These are phyloP conservation scores for Ptychodera flava DNA, from an alignment of 35 echinoderm and acorn worm species.

Conservation along the genomic window DNA sequence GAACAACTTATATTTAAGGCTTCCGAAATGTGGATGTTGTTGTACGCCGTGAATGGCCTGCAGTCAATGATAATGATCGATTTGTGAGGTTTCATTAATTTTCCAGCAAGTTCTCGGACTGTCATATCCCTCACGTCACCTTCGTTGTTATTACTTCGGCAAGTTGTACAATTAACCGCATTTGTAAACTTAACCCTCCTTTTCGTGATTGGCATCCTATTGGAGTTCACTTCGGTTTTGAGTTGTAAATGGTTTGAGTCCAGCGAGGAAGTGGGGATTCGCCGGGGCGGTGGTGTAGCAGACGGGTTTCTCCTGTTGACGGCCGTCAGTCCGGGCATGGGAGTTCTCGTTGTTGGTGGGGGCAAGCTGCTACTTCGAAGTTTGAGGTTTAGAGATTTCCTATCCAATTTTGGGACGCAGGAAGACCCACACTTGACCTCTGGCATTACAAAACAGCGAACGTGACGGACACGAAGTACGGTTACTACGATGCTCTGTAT, in stretches of 20 bases:
- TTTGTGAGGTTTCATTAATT: not conserved
- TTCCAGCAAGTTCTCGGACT: not conserved
- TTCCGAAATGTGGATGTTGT: constrained; percentile 67
- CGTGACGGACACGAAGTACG: not conserved
- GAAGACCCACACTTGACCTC: not conserved
- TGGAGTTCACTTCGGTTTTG: not conserved
- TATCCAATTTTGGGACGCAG: not conserved
- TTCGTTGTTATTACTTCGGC: not conserved
- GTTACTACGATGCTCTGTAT: not conserved
- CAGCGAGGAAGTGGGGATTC: not conserved
- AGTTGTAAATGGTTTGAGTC: not conserved
- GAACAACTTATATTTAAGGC: constrained; percentile 85
- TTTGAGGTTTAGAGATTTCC: not conserved
- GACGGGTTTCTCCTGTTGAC: not conserved
- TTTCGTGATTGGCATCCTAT: not conserved
- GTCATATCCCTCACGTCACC: not conserved
- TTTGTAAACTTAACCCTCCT: not conserved
- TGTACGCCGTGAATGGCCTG: constrained; percentile 83
- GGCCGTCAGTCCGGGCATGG: not conserved
- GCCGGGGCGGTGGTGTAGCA: not conserved
- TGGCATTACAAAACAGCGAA: not conserved
- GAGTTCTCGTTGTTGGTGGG: not conserved
- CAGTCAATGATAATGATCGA: constrained; percentile 64
- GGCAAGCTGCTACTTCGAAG: not conserved
- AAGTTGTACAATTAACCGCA: not conserved